phyloP scores from a whole-genome alignment of 2,888 invertebrate species.

The Cheilosia vernalis region DNA sequence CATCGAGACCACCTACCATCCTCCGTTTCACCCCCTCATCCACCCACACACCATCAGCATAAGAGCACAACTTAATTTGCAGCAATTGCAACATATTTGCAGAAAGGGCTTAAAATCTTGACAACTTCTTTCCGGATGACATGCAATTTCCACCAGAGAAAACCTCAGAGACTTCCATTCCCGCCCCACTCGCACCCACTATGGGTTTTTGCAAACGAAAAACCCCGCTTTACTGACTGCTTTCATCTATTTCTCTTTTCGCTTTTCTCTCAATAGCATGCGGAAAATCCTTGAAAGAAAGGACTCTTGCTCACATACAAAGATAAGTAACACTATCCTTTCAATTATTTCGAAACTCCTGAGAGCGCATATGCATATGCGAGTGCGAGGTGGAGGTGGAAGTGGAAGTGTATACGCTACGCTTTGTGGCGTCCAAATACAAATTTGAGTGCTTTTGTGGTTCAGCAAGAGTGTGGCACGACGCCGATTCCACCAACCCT shows the following conservation, averaged over 20 bases:
- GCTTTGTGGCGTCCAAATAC: slow-evolving; percentile 67
- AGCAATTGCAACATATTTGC: slow-evolving; percentile 76
- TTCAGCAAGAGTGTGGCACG: slow-evolving; percentile 67
- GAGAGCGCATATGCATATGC: slow-evolving; percentile 60
- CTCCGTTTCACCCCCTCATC: not conserved
- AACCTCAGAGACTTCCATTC: slow-evolving; percentile 64
- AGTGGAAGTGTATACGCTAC: not conserved
- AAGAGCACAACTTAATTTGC: slow-evolving; percentile 72
- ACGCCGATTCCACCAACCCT: slow-evolving; percentile 50
- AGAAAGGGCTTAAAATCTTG: slow-evolving; percentile 83
- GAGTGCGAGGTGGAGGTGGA: slow-evolving; percentile 21
- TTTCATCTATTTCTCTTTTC: slow-evolving; percentile 48
- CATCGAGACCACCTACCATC: not conserved
- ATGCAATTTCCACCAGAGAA: slow-evolving; percentile 80
- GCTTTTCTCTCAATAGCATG: slow-evolving; percentile 4
- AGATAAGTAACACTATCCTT: slow-evolving; percentile 74
- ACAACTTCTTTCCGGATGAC: slow-evolving; percentile 83
- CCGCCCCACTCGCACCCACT: slow-evolving; percentile 1
- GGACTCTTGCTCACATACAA: slow-evolving; percentile 65
- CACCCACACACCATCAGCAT: slow-evolving; percentile 27
- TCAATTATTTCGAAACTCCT: slow-evolving; percentile 66
- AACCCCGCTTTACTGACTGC: slow-evolving; percentile 47
- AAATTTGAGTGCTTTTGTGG: slow-evolving; percentile 77
- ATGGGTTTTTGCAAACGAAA: slow-evolving; percentile 18
- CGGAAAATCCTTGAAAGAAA: slow-evolving; percentile 66